These are phyloP conservation scores for Sebastiscus albofasciatus DNA, from an alignment of 2,797 vertebrate species.

Conservation along the genomic window DNA sequence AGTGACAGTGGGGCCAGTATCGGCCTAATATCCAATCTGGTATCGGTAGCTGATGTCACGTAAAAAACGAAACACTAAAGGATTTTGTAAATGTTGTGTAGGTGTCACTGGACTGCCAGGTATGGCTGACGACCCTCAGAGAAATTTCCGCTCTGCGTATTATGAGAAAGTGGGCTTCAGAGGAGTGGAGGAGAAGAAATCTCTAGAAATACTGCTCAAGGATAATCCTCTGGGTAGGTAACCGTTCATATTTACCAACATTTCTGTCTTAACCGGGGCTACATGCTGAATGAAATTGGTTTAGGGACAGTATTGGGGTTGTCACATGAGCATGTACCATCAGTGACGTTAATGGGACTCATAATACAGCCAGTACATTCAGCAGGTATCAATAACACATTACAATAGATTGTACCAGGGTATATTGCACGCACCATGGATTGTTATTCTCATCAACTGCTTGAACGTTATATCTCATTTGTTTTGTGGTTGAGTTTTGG, in stretches of 20 bases:
- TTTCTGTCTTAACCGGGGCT: not conserved
- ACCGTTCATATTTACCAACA: too few relatives aligned
- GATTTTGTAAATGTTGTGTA: not conserved
- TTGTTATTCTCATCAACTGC: not conserved
- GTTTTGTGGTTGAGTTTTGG: not conserved
- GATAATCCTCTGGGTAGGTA: conserved; percentile 91
- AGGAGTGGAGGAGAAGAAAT: conserved; percentile 98
- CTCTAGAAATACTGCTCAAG: conserved; percentile 95
- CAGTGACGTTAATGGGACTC: not conserved
- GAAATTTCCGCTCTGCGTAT: conserved; percentile 97
- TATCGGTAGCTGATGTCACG: not conserved
- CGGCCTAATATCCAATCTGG: too few relatives aligned
- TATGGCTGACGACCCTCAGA: conserved; percentile 97
- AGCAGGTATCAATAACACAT: too few relatives aligned
- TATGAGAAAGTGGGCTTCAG: conserved; percentile 99
- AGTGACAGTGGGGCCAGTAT: too few relatives aligned
- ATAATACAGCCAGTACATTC: not conserved
- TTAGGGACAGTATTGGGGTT: not conserved
- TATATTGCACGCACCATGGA: not conserved
- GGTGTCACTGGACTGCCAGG: conserved; percentile 40
- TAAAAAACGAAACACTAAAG: not conserved
- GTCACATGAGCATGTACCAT: not conserved
- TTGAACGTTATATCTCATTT: not conserved
- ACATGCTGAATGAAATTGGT: too few relatives aligned
- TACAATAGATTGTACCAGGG: not conserved